Evolutionary conservation across 2,888 invertebrate species (phyloP), one percentile per base, ranked within the genome.

Genomic region (Notodonta ziczac): DNA sequence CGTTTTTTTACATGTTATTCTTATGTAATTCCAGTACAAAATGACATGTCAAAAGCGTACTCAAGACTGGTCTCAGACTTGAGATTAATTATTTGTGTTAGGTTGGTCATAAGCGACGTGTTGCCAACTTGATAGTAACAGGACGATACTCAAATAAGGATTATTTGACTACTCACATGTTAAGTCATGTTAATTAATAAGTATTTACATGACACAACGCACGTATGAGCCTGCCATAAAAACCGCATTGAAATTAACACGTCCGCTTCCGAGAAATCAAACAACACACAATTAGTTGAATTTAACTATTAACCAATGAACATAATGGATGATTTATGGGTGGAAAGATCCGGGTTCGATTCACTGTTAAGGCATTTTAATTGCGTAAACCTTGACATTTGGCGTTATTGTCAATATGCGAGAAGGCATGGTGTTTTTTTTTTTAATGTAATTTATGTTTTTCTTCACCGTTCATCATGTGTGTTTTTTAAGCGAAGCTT

Each of bases 311-410:
- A 52, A 12, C 52, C 48, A 48, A n/a, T n/a, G 10, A 46, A 50
- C 16, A 16, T 1, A 4, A 52, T 35, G 32, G 16, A 50, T 52
- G 24, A 52, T 52, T 52, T 52, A 52, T 52, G n/a, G n/a, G 32
- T 13, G 14, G 9, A 52, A 35, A 13, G 24, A 52, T 52, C 52
- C 52, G 52, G 52, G 52, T 52, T 52, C 13, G 52, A 32, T 52
- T 24, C 52, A 16, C 52, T 9, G 9, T 32, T 32, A 13, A 32
- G 52, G 52, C 52, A 52, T 52, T 13, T 52, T 52, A 52, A 52
- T 52, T 32, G 52, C 5, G 24, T 52, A 4, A 32, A 32, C 52
- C 52, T 32, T 52, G 52, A 52, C 52, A 52, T 52, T 52, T 52
- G 32, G 4, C 13, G 13, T 32, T 13, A 32, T 32, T 52, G 52